A percentile compares a stretch with the other conserved stretches of the same genome.
These are phyloP conservation scores for Nephotettix cincticeps DNA, from an alignment of 1,140 invertebrate species.

Conservation along the genomic window DNA sequence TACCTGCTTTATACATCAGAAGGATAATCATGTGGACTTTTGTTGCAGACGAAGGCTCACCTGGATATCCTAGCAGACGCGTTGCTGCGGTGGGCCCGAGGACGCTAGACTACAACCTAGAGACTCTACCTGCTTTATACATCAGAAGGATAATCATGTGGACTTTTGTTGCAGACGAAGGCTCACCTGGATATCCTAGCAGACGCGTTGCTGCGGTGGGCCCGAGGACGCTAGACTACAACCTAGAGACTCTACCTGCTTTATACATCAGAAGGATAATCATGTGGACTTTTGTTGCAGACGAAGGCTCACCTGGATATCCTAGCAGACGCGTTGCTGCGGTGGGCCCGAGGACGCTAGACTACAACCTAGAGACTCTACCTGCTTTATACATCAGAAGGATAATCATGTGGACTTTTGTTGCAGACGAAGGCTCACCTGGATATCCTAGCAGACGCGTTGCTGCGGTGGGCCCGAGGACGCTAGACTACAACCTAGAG, in stretches of 20 bases:
- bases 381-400: conserved; percentile 10
- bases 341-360: conserved; percentile 44
- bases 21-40: conserved; percentile 53
- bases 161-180: conserved; percentile 76
- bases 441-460: conserved; percentile 88
- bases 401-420: conserved; percentile 33
- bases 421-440: conserved; percentile 92
- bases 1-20: too few relatives aligned
- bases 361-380: conserved; percentile 21
- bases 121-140: conserved; percentile 72
- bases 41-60: conserved; percentile 89
- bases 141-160: too few relatives aligned
- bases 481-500: not conserved
- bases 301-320: conserved; percentile 93
- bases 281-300: conserved; percentile 59
- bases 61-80: conserved; percentile 91
- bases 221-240: not conserved
- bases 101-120: conserved; percentile 66
- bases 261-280: not conserved
- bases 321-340: conserved; percentile 84
- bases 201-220: conserved; percentile 76
- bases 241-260: conserved; percentile 49
- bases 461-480: conserved; percentile 58
- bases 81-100: conserved; percentile 60
- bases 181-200: conserved; percentile 91